Conservation (phyloP, 2,888 invertebrate genomes). For the Lottia scabra region DNA sequence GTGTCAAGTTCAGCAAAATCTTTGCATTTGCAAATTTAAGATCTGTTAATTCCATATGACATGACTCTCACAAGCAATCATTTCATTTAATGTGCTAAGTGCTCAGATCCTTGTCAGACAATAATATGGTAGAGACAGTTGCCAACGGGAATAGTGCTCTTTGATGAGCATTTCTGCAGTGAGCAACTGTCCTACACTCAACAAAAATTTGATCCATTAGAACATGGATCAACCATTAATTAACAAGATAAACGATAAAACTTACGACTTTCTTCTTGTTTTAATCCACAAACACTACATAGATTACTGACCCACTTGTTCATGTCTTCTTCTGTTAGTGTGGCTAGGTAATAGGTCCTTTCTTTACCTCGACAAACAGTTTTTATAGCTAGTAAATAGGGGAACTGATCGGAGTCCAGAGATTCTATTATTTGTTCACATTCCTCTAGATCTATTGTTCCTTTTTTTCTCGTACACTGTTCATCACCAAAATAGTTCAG, state of each 20-base stretch:
- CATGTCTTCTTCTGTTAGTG: slow-evolving; percentile 93
- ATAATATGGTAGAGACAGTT: too few relatives aligned
- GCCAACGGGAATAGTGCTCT: too few relatives aligned
- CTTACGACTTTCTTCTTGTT: slow-evolving; percentile 59
- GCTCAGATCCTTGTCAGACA: too few relatives aligned
- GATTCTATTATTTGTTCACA: slow-evolving; percentile 87
- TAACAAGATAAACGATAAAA: slow-evolving; percentile 1
- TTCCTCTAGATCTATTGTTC: slow-evolving; percentile 87
- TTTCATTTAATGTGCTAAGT: too few relatives aligned
- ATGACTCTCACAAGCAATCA: too few relatives aligned
- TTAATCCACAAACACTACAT: slow-evolving; percentile 86
- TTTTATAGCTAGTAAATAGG: slow-evolving; percentile 61
- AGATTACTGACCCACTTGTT: slow-evolving; percentile 94
- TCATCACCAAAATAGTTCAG: slow-evolving; percentile 91
- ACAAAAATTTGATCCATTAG: too few relatives aligned
- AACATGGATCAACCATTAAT: too few relatives aligned
- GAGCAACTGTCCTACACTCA: too few relatives aligned
- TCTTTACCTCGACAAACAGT: slow-evolving; percentile 72
- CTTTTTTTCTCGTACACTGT: slow-evolving; percentile 62
- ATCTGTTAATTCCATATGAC: too few relatives aligned
- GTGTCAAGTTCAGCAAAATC: too few relatives aligned
- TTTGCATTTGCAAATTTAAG: too few relatives aligned
- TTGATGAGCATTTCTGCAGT: too few relatives aligned
- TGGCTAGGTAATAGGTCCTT: slow-evolving; percentile 91
- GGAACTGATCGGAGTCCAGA: slow-evolving; percentile 60